Evolutionary conservation across 1,140 invertebrate genomes (phyloP).

Genomic region (Microplitis mediator): DNA sequence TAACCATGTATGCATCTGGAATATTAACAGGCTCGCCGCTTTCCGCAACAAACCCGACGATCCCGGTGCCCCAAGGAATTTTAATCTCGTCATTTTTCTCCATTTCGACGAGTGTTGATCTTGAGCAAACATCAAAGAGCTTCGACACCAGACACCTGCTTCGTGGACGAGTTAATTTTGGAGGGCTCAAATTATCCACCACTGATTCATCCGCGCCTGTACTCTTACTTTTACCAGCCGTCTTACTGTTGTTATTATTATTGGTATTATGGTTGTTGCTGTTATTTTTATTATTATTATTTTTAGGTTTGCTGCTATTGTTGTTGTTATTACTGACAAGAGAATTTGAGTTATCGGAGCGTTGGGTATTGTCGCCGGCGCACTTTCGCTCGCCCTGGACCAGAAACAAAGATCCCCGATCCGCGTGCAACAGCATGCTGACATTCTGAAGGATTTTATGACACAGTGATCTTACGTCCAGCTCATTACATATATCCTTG

Average conservation of each 20-base stretch:
- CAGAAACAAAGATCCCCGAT: slow-evolving; percentile 90
- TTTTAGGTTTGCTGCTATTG: background rate
- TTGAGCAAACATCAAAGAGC: slow-evolving; percentile 91
- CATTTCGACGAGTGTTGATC: slow-evolving; percentile 88
- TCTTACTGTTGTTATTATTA: too few species aligned
- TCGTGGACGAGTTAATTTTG: slow-evolving; percentile 30
- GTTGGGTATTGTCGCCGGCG: background rate
- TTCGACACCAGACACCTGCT: slow-evolving; percentile 84
- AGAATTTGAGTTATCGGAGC: background rate
- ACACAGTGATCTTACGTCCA: slow-evolving; percentile 90
- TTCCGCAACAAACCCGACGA: slow-evolving; percentile 92
- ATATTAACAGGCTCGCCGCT: slow-evolving; percentile 93
- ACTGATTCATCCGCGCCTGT: background rate
- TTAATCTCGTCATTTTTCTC: slow-evolving; percentile 90
- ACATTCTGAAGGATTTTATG: slow-evolving; percentile 97
- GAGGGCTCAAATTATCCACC: slow-evolving; percentile 14
- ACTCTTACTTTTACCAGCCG: background rate
- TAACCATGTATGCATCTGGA: slow-evolving; percentile 92
- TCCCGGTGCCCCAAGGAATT: slow-evolving; percentile 89
- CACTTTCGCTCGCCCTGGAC: slow-evolving; percentile 77
- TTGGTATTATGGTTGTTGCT: too few species aligned
- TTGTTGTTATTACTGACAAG: too few species aligned
- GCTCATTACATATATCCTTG: slow-evolving; percentile 95
- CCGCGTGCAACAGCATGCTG: slow-evolving; percentile 87
- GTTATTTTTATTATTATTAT: too few species aligned